These are phyloP conservation scores for Enteromius argenteus DNA, from an alignment of 2,797 vertebrate genomes.

Conservation along the genomic window DNA sequence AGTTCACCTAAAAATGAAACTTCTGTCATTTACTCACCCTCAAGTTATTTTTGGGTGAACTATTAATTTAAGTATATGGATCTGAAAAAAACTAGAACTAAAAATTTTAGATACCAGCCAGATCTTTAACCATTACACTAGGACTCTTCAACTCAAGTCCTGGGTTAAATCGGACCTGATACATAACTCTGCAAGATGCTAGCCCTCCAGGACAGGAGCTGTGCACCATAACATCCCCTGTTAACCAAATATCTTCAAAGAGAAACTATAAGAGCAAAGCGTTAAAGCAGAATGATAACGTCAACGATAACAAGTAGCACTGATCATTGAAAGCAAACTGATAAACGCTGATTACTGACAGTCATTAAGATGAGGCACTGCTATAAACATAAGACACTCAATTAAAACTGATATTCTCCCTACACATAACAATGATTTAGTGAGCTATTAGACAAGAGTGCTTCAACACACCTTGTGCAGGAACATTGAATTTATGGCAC, in stretches of 20 bases:
- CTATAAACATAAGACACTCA: slow-evolving; percentile 27
- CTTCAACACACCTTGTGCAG: not conserved
- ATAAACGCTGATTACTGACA: slow-evolving; percentile 10
- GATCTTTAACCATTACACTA: not conserved
- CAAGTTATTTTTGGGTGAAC: not conserved
- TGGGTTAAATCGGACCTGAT: not conserved
- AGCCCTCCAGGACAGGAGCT: not conserved
- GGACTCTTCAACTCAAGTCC: not conserved
- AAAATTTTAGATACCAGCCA: not conserved
- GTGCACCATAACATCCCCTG: not conserved
- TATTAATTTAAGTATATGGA: not conserved
- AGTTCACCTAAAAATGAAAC: too few relatives aligned
- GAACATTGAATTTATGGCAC: not conserved
- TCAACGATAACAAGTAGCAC: slow-evolving; percentile 19
- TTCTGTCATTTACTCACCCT: not conserved
- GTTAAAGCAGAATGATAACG: not conserved
- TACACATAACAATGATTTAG: slow-evolving; percentile 20
- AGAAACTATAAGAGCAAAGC: not conserved
- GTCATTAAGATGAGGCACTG: slow-evolving; percentile 24
- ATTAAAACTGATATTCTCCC: slow-evolving; percentile 17
- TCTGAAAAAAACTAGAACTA: not conserved
- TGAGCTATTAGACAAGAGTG: not conserved
- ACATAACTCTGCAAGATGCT: not conserved
- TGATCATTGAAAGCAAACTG: not conserved
- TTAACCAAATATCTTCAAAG: not conserved